Evolutionary conservation across 2,797 vertebrate genomes (phyloP), one percentile per base, ranked within the genome.

Genomic region (Loris lydekkerianus): DNA sequence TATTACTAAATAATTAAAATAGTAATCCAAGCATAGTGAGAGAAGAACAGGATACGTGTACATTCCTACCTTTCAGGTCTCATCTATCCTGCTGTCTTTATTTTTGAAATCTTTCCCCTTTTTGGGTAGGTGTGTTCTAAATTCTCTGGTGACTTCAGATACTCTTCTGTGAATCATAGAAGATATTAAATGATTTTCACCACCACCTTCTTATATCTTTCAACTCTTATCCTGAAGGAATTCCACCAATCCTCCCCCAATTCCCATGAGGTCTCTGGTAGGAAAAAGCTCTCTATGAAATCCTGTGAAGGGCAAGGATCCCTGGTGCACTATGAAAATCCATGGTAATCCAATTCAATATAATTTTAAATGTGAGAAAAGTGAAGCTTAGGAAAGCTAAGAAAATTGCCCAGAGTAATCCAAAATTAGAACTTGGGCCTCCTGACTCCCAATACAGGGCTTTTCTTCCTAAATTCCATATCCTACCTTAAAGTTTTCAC

Each of bases 311-410:
- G 58, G 25, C n/a, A 60, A 43, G 34, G 49, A 49, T 58, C 37
- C 56, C 63, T 73, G 8, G 25, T 25, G 61, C 14, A 77, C 34
- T 65, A 8, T 6, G n/a, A 56, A 49, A 18, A 88, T 31, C 76
- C 78, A 61, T 11, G 14, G 14, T 72, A 56, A 72, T 73, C 46
- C n/a, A 10, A 49, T 53, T 17, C 61, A 70, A 73, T 11, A 81
- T 73, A 31, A 46, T 63, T 69, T 90, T 81, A 82, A 63, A 15
- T 43, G 40, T 37, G 17, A 82, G n/a, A 88, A 92, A 87, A 95
- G 31, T 53, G 23, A 93, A 83, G 58, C 15, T 63, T 63, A n/a
- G 31, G 89, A 84, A 82, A 78, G 20, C 27, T 87, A 87, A 87
- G 70, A 2, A 2, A 86, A 43, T 81, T 78, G 46, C 58, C 56